Conservation (phyloP, 2,888 invertebrate genomes). For the Pomacea canaliculata region DNA sequence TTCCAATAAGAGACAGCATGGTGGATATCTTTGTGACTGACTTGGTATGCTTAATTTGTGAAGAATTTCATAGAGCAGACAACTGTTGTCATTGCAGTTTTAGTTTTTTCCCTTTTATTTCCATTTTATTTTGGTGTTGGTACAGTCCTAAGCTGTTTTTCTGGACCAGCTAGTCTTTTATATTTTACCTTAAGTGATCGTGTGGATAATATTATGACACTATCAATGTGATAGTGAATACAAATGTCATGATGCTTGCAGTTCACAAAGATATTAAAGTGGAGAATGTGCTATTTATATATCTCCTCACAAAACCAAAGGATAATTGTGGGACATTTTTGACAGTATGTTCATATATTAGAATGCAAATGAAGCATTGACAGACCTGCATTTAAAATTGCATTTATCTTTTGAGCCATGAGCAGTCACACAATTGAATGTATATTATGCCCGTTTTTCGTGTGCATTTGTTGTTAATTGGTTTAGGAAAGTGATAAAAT, state of each 20-base stretch:
- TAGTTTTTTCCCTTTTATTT: neutral
- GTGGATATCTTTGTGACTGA: constrained; percentile 76
- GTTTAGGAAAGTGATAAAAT: neutral
- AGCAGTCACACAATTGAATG: too few species aligned
- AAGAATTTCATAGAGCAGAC: neutral
- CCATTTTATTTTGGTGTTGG: neutral
- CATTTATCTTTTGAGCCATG: neutral
- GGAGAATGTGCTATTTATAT: too few species aligned
- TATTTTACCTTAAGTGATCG: neutral
- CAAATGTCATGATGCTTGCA: too few species aligned
- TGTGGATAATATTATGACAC: too few species aligned
- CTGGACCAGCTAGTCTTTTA: neutral
- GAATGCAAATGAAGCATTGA: too few species aligned
- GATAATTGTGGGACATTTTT: too few species aligned
- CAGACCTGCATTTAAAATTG: neutral
- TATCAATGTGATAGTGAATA: too few species aligned
- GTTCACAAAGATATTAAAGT: too few species aligned
- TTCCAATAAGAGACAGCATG: constrained; percentile 72
- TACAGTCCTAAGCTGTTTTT: neutral
- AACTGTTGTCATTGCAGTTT: neutral
- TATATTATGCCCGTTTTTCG: neutral
- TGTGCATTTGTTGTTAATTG: too few species aligned
- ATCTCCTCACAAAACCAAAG: too few species aligned
- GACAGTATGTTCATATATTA: too few species aligned
- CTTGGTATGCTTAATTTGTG: constrained; percentile 61